A percentile compares a stretch with the other conserved stretches of the same genome.
Conservation (phyloP, 23 tunicate genomes). For the Trididemnum clinides region DNA sequence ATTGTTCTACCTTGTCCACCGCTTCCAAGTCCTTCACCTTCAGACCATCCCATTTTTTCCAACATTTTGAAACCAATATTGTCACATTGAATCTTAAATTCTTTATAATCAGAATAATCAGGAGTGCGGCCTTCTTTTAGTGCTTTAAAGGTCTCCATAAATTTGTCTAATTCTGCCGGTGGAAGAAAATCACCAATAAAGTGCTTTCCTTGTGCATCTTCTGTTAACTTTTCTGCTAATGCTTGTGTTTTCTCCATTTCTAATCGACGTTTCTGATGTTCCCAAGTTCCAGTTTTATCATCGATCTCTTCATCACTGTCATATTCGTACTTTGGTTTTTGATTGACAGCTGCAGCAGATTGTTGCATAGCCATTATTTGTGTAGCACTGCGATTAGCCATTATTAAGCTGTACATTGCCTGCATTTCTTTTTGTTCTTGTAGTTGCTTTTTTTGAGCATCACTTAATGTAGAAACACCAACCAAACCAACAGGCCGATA, state of each 20-base stretch:
- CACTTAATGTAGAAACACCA: conserved; percentile 55
- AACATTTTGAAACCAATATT: conserved; percentile 96
- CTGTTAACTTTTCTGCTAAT: conserved; percentile 88
- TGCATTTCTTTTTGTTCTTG: conserved; percentile 96
- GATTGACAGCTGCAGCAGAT: neutral
- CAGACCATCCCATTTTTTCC: conserved; percentile 96
- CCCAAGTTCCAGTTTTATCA: conserved; percentile 91
- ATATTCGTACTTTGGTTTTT: conserved; percentile 74
- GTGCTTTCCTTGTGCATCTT: conserved; percentile 81
- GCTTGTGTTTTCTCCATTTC: conserved; percentile 94
- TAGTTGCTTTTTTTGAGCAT: conserved; percentile 78
- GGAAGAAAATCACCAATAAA: conserved; percentile 96
- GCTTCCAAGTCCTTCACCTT: conserved; percentile 89
- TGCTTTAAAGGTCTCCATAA: conserved; percentile 96
- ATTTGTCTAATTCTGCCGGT: conserved; percentile 84
- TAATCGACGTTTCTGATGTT: conserved; percentile 64
- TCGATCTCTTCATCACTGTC: conserved; percentile 96
- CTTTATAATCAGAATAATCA: conserved; percentile 93
- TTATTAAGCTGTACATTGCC: conserved; percentile 85
- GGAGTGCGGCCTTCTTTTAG: conserved; percentile 93
- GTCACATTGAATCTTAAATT: conserved; percentile 93
- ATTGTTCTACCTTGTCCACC: conserved; percentile 79
- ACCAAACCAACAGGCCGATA: conserved; percentile 79
- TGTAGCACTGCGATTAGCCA: conserved; percentile 77
- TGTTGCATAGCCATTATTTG: neutral